phyloP scores from a whole-genome alignment of 2,113 vertebrate genomes.

The Colius striatus region DNA sequence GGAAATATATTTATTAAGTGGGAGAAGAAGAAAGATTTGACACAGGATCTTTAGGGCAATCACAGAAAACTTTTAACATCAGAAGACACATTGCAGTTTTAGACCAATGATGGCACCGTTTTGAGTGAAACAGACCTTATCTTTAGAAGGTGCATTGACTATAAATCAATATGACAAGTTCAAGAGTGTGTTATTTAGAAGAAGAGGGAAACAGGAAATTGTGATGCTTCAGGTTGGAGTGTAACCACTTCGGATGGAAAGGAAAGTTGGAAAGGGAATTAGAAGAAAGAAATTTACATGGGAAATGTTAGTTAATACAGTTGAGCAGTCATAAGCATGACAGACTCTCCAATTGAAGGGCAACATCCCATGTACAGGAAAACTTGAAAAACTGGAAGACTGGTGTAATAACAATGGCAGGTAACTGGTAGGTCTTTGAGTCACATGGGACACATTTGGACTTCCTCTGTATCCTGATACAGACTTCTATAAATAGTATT shows the following conservation, averaged over 20 bases:
- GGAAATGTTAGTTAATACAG: neutral
- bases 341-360: neutral
- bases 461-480: neutral
- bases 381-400: neutral
- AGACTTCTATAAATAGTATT: neutral
- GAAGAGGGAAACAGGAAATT: neutral
- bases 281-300: neutral
- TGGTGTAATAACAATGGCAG: neutral
- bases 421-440: neutral
- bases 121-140: neutral
- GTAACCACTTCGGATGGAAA: neutral
- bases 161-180: neutral
- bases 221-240: rapidly evolving
- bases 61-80: neutral
- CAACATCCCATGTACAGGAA: neutral
- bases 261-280: neutral
- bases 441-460: neutral
- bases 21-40: neutral
- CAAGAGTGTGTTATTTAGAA: neutral
- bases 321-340: neutral
- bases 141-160: neutral
- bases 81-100: neutral
- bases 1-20: neutral
- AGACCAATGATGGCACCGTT: neutral
- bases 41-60: neutral